These are phyloP conservation scores for Sciurus carolinensis DNA, from an alignment of 2,797 vertebrate species.

Conservation along the genomic window DNA sequence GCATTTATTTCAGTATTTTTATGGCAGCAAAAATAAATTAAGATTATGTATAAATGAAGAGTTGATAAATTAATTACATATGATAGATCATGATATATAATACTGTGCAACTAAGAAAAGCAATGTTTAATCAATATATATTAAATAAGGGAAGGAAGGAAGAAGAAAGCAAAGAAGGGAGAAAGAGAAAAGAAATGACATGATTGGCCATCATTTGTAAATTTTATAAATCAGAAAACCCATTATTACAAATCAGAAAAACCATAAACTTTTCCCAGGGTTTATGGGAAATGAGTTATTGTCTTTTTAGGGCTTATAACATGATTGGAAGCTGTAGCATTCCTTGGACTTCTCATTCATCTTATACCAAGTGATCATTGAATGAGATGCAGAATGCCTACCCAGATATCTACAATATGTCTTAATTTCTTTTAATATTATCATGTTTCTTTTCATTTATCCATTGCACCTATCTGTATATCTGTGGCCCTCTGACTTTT, in stretches of 20 bases:
- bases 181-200: not conserved
- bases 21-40: not conserved
- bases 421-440: not conserved
- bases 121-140: not conserved
- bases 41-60: not conserved
- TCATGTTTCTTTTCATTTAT: not conserved
- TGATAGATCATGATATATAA: not conserved
- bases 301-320: not conserved
- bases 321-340: not conserved
- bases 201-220: not conserved
- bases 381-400: not conserved
- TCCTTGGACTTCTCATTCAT: not conserved
- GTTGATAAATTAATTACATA: not conserved
- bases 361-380: not conserved
- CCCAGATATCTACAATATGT: not conserved
- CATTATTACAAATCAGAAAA: not conserved
- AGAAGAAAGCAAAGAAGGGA: not conserved
- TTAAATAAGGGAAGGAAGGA: not conserved
- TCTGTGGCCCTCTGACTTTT: not conserved
- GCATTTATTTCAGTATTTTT: not conserved
- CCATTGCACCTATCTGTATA: not conserved
- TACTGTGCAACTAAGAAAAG: not conserved
- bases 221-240: not conserved
- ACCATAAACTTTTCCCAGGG: not conserved
- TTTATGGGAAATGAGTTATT: not conserved